phyloP scores from a whole-genome alignment of 2,113 vertebrate species.

The Clarias batrachus region DNA sequence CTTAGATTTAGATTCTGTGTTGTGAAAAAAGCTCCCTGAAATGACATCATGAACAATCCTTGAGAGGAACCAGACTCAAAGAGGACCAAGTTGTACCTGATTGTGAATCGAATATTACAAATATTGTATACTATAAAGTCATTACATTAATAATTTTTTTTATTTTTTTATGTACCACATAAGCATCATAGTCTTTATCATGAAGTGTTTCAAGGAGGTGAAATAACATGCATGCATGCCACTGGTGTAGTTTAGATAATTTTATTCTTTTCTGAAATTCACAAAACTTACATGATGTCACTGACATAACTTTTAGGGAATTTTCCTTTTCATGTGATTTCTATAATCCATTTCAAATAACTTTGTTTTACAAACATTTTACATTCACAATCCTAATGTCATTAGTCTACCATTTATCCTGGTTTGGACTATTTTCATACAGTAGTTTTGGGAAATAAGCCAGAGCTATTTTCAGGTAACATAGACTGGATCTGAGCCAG shows the following conservation, averaged over 20 bases:
- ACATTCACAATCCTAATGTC: constrained; percentile 17
- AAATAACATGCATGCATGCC: not conserved
- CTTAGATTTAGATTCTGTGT: not conserved
- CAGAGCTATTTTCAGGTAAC: constrained; percentile 42
- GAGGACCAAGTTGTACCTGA: not conserved
- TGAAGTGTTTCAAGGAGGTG: not conserved
- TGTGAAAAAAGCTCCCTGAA: not conserved
- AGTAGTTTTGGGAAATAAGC: constrained; percentile 31
- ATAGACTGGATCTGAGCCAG: not conserved
- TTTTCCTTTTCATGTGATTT: not conserved
- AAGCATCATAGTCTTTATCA: not conserved
- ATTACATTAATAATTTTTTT: not conserved
- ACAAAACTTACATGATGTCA: not conserved
- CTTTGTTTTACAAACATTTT: not conserved
- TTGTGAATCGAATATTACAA: not conserved
- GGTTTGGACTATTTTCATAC: constrained; percentile 16
- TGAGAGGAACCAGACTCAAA: not conserved
- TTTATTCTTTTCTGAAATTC: not conserved
- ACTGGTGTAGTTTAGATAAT: not conserved
- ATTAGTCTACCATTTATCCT: constrained; percentile 18
- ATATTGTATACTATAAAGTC: not conserved
- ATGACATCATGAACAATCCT: not conserved
- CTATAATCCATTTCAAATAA: not conserved
- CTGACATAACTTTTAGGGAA: not conserved
- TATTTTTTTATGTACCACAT: not conserved